phyloP scores from a whole-genome alignment of 2,888 invertebrate genomes.

The Matsumyia berberina region DNA sequence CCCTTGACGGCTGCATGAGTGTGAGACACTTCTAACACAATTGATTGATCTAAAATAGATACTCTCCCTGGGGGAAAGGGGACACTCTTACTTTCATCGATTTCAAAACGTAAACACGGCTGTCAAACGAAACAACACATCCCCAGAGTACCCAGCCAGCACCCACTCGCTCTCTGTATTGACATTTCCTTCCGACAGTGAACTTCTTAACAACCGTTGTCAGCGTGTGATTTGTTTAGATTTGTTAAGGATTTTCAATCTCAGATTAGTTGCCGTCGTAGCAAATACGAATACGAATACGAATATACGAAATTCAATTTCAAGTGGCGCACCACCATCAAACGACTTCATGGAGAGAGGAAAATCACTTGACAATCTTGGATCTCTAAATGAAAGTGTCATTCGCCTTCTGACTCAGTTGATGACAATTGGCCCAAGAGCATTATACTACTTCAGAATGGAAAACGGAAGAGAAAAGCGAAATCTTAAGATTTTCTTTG shows the following conservation, averaged over 20 bases:
- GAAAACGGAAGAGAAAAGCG: constrained; percentile 51
- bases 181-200: constrained; percentile 67
- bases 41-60: constrained; percentile 64
- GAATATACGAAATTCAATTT: constrained; percentile 21
- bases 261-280: constrained; percentile 36
- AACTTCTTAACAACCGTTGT: constrained; percentile 46
- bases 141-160: neutral
- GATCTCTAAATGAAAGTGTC: constrained; percentile 64
- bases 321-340: constrained; percentile 4
- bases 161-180: constrained; percentile 38
- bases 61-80: constrained; percentile 12
- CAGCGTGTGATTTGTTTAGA: constrained; percentile 56
- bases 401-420: constrained; percentile 48
- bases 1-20: too few relatives aligned
- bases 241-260: constrained; percentile 45
- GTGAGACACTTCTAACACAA: constrained; percentile 17
- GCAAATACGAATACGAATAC: constrained; percentile 9
- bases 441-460: constrained; percentile 56
- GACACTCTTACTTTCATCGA: constrained; percentile 63
- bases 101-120: constrained; percentile 49
- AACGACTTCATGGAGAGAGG: neutral
- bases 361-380: constrained; percentile 60
- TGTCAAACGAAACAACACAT: constrained; percentile 45
- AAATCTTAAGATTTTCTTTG: constrained; percentile 66
- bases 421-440: constrained; percentile 65